Conservation (phyloP, 64 coral and sea anemone species). For the Acropora tenuis region DNA sequence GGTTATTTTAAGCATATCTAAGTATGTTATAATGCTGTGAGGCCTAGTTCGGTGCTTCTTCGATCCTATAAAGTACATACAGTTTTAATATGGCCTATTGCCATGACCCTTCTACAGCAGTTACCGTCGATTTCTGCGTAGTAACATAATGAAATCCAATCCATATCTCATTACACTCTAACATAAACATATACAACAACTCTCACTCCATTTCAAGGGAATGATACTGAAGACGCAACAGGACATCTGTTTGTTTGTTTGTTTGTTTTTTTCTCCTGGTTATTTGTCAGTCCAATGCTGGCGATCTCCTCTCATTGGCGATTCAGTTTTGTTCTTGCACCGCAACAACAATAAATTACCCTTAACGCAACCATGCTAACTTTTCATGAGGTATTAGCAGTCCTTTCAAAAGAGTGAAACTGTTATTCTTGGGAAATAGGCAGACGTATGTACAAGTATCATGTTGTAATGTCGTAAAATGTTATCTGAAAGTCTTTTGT, state of each 20-base stretch:
- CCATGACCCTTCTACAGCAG: too few relatives aligned
- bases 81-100: too few relatives aligned
- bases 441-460: not conserved
- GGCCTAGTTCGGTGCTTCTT: too few relatives aligned
- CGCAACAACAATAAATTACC: not conserved
- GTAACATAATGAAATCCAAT: too few relatives aligned
- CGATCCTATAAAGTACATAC: too few relatives aligned
- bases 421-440: slow-evolving; percentile 8
- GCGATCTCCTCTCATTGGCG: not conserved
- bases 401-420: slow-evolving; percentile 7
- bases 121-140: too few relatives aligned
- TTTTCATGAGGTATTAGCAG: slow-evolving; percentile 11
- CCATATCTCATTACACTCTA: too few relatives aligned
- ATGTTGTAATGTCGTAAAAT: not conserved
- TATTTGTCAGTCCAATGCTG: slow-evolving; percentile 24
- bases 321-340: not conserved
- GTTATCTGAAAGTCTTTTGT: not conserved
- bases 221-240: too few relatives aligned
- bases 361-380: not conserved
- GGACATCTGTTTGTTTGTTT: too few relatives aligned
- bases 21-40: not conserved
- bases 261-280: too few relatives aligned
- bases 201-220: too few relatives aligned
- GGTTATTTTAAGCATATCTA: not conserved
- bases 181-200: too few relatives aligned